phyloP scores from a whole-genome alignment of 2,888 invertebrate species.

The Trichogramma dendrolimi region DNA sequence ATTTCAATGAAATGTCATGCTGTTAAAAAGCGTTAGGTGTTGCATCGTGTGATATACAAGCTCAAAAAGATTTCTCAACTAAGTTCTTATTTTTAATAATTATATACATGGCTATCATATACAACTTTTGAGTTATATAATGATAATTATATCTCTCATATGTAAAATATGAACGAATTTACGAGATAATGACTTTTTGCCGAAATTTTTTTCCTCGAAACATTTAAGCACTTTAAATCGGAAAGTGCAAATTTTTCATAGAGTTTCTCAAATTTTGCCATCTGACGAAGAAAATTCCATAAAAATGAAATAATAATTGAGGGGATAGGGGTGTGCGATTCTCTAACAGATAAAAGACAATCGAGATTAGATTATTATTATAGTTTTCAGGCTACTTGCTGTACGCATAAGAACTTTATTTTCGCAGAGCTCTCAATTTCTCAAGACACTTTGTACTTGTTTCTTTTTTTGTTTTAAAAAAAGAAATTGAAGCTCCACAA shows the following conservation, averaged over 20 bases:
- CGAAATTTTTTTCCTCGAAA: conserved; percentile 9
- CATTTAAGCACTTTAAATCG: conserved; percentile 9
- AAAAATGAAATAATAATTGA: conserved; percentile 2
- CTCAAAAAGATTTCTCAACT: conserved; percentile 22
- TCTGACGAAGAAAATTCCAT: too few relatives aligned
- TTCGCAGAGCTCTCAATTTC: neutral
- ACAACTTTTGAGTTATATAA: conserved; percentile 32
- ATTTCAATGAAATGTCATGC: conserved; percentile 45
- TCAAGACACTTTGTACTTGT: neutral
- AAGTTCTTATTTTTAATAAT: conserved; percentile 28
- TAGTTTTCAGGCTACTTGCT: conserved; percentile 3
- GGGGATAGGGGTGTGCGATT: conserved; percentile 27
- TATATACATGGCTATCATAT: conserved; percentile 42
- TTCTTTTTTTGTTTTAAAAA: neutral
- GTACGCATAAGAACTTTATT: neutral
- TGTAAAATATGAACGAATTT: conserved; percentile 6
- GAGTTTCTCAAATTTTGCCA: too few relatives aligned
- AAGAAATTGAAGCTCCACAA: conserved; percentile 4
- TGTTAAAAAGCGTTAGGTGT: conserved; percentile 40
- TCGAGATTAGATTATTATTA: conserved; percentile 1
- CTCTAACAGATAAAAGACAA: conserved; percentile 21
- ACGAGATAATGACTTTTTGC: conserved; percentile 13
- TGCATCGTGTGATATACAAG: conserved; percentile 19
- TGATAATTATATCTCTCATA: conserved; percentile 20
- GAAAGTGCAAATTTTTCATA: too few relatives aligned